Percentiles rank a stretch among this genome's conserved stretches.
Evolutionary conservation across 2,888 invertebrate species (phyloP).

Genomic region (Eustalomyia histrio): DNA sequence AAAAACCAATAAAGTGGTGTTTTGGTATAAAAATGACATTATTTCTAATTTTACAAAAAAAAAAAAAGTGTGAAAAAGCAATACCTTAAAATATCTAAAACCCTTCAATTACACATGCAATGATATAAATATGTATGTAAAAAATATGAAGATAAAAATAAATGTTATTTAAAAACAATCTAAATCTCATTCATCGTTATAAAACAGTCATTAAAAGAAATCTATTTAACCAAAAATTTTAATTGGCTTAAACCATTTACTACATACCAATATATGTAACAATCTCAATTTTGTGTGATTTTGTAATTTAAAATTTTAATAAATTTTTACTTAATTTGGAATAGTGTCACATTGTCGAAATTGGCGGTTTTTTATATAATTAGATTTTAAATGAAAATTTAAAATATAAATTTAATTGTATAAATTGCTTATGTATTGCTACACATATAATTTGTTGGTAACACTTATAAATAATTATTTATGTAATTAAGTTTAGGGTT

Average conservation of each 20-base stretch:
- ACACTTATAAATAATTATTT: too few species aligned
- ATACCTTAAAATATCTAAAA: not conserved
- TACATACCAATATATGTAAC: not conserved
- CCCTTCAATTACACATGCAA: not conserved
- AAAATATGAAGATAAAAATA: not conserved
- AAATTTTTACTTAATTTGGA: constrained; percentile 15
- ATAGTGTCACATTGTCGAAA: constrained; percentile 39
- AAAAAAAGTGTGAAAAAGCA: not conserved
- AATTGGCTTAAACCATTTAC: not conserved
- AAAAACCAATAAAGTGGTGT: constrained; percentile 47
- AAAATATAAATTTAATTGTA: too few species aligned
- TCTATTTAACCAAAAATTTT: not conserved
- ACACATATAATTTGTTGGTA: too few species aligned
- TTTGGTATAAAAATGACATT: constrained; percentile 41
- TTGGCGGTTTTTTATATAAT: constrained; percentile 54
- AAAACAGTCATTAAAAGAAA: not conserved
- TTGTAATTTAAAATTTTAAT: constrained; percentile 38
- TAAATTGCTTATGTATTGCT: too few species aligned
- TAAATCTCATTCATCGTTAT: not conserved
- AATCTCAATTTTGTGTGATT: not conserved
- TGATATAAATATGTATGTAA: not conserved
- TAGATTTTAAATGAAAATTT: constrained; percentile 21
- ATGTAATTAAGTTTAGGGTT: too few species aligned
- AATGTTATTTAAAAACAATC: not conserved
- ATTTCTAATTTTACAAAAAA: constrained; percentile 4